These are phyloP conservation scores for Protobothrops flavoviridis DNA, from an alignment of 2,113 vertebrate genomes.

Conservation along the genomic window DNA sequence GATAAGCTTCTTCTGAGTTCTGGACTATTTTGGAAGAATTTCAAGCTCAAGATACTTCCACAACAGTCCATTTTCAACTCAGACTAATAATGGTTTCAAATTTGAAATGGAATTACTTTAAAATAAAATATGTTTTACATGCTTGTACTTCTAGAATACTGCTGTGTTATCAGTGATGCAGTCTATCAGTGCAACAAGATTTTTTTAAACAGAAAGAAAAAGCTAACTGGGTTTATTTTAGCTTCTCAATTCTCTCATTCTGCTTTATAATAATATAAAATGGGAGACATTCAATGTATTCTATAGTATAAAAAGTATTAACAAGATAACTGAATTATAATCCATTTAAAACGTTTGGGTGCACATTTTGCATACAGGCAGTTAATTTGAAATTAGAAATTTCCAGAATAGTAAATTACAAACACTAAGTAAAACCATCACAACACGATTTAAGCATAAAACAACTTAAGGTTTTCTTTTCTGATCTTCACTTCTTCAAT, in stretches of 20 bases:
- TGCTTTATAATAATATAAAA: background rate
- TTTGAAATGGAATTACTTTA: background rate
- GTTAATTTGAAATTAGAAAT: background rate
- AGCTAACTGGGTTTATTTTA: background rate
- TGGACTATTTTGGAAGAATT: background rate
- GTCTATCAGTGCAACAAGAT: background rate
- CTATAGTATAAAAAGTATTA: background rate
- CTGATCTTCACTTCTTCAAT: background rate
- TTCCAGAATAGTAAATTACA: background rate
- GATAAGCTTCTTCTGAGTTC: background rate
- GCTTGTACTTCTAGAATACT: background rate
- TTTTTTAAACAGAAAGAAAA: background rate
- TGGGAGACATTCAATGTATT: background rate
- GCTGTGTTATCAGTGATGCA: background rate
- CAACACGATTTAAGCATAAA: background rate
- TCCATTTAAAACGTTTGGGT: background rate
- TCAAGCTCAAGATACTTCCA: background rate
- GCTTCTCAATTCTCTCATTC: background rate
- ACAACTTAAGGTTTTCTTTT: background rate
- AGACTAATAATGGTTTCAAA: background rate
- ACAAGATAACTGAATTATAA: background rate
- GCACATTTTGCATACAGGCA: background rate
- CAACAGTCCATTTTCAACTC: background rate
- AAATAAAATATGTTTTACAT: background rate
- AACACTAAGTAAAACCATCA: background rate